Evolutionary conservation across 2,888 invertebrate genomes (phyloP).

Genomic region (Polia nebulosa): DNA sequence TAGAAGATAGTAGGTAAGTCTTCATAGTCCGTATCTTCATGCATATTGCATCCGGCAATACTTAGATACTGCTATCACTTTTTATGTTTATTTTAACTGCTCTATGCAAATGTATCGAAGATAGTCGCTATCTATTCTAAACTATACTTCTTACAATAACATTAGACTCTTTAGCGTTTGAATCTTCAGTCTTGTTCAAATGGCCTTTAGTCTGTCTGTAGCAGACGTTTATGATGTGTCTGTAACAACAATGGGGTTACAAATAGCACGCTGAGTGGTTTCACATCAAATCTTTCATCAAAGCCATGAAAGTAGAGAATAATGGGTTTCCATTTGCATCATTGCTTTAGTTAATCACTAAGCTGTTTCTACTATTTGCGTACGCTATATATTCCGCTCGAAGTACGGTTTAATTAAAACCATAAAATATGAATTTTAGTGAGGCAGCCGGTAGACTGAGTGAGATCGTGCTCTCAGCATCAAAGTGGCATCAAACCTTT

Average conservation of each 20-base stretch:
- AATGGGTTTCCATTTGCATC: slow-evolving; percentile 44
- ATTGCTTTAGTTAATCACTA: slow-evolving; percentile 30
- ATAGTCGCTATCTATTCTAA: slow-evolving; percentile 11
- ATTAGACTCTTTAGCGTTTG: neutral
- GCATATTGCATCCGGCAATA: slow-evolving; percentile 43
- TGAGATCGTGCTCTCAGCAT: slow-evolving; percentile 12
- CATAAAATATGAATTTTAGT: slow-evolving; percentile 44
- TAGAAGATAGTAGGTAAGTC: slow-evolving; percentile 24
- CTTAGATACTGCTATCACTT: slow-evolving; percentile 43
- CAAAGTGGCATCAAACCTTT: too few species aligned
- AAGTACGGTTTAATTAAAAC: slow-evolving; percentile 63
- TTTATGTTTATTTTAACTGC: slow-evolving; percentile 18
- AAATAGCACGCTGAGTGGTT: slow-evolving; percentile 25
- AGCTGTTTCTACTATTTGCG: slow-evolving; percentile 39
- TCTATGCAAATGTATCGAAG: slow-evolving; percentile 35
- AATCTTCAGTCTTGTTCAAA: neutral
- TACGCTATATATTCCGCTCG: slow-evolving; percentile 33
- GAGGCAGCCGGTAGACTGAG: slow-evolving; percentile 21
- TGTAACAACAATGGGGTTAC: neutral
- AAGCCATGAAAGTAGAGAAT: slow-evolving; percentile 10
- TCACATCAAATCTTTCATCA: slow-evolving; percentile 26
- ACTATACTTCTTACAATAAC: neutral
- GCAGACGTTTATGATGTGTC: neutral
- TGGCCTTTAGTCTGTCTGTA: neutral
- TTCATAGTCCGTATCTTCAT: slow-evolving; percentile 28